phyloP scores from a whole-genome alignment of 1,140 invertebrate genomes.

The Neodiprion lecontei region DNA sequence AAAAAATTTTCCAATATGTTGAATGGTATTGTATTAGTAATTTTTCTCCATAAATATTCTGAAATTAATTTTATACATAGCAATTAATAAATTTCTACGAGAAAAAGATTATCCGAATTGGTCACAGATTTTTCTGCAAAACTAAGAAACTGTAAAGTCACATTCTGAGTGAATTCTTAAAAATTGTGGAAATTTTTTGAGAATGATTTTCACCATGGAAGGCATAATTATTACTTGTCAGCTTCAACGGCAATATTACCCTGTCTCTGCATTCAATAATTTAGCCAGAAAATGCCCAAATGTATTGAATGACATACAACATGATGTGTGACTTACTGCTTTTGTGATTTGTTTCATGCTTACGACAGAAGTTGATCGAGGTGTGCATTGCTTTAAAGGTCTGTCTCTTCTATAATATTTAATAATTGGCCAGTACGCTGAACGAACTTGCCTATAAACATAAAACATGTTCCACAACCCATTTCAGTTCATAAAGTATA shows the following conservation, averaged over 20 bases:
- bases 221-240: not conserved
- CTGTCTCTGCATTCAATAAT: not conserved
- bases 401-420: constrained; percentile 60
- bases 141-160: too few species aligned
- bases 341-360: constrained; percentile 67
- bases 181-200: not conserved
- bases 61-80: too few species aligned
- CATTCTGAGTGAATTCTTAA: too few species aligned
- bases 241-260: too few species aligned
- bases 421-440: constrained; percentile 9
- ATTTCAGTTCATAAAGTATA: constrained; percentile 16
- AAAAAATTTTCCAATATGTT: too few species aligned
- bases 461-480: constrained; percentile 18
- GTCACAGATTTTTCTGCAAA: too few species aligned
- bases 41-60: too few species aligned
- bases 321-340: constrained; percentile 54
- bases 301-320: not conserved
- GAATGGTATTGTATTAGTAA: too few species aligned
- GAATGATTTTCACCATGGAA: not conserved
- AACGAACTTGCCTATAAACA: constrained; percentile 14
- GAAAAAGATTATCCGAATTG: too few species aligned
- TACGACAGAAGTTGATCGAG: constrained; percentile 86
- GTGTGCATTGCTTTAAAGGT: constrained; percentile 91
- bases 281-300: not conserved
- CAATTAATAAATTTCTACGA: too few species aligned